Percentiles rank a stretch among this genome's conserved stretches.
Evolutionary conservation across 2,888 invertebrate species (phyloP).

Genomic region (Acholoe squamosa): DNA sequence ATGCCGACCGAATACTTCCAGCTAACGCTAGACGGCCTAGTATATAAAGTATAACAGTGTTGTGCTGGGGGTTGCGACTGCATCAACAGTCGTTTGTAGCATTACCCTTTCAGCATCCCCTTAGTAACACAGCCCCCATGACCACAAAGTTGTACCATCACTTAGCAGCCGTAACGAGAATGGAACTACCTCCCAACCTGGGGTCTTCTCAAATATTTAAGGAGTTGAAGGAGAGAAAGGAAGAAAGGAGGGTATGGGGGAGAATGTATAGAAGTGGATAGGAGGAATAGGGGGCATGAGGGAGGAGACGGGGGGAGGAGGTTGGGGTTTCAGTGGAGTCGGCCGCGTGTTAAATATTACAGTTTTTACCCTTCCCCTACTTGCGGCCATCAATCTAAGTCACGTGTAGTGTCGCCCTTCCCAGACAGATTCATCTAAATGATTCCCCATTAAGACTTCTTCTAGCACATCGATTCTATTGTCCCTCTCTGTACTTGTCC

Average conservation of each 20-base stretch:
- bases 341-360: background rate
- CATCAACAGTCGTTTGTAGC: too few relatives aligned
- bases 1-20: too few relatives aligned
- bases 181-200: background rate
- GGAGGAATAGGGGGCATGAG: background rate
- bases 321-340: background rate
- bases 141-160: too few relatives aligned
- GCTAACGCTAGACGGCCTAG: too few relatives aligned
- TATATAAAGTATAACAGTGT: too few relatives aligned
- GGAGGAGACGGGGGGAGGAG: background rate
- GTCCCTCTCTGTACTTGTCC: background rate
- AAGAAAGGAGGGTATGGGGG: background rate
- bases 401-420: background rate
- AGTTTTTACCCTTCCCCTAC: background rate
- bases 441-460: constrained; percentile 19
- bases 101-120: too few relatives aligned
- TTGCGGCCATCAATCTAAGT: background rate
- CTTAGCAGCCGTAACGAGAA: background rate
- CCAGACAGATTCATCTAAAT: constrained; percentile 1
- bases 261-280: background rate
- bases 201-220: background rate
- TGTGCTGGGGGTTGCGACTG: too few relatives aligned
- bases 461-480: background rate
- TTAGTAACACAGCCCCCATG: too few relatives aligned
- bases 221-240: background rate